Evolutionary conservation across 2,797 vertebrate genomes (phyloP), one percentile per base, ranked within the genome.

Genomic region (Sebastes kiyomatsui): DNA sequence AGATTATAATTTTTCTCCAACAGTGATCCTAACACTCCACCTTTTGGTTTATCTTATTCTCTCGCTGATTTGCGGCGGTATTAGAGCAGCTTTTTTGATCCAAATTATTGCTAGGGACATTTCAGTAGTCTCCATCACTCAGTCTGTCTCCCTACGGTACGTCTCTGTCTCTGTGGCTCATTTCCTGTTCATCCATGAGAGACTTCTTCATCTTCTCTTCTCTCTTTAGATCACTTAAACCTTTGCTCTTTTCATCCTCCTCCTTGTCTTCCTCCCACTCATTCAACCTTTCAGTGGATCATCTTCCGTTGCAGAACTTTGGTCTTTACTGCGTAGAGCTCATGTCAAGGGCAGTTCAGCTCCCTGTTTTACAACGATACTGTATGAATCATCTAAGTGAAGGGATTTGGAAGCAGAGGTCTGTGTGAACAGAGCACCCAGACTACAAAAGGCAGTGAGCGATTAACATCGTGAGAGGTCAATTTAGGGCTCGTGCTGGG

Each of bases 161-260:
- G n/a, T 60, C 55, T 76, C 71, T 65, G 12, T 61, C 9, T 35
- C 35, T 27, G 52, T n/a, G 20, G 69, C 72, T 79, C 10, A 58
- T 79, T 78, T 86, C 18, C 5, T 69, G 52, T 46, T 72, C 54
- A 68, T 75, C 66, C 73, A 65, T 46, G n/a, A 82, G 74, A 68
- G n/a, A 52, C 35, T 59, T n/a, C 12, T 60, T 84, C 69, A 27
- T 65, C 66, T 60, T 38, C 38, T 25, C 54, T n/a, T 64, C 65
- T 55, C 38, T 79, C 75, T 77, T 35, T 76, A 79, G 83, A 54
- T 79, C 30, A 66, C 62, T 77, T 79, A 59, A 91, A 85, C 73
- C 66, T 81, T 77, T 28, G 23, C 12, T 32, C 58, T 61, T 52
- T 42, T 72, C 69, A 11, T 67, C 52, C 52, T 72, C 55, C 18